phyloP scores from a whole-genome alignment of 1,140 invertebrate genomes.

The Heliconius melpomene region DNA sequence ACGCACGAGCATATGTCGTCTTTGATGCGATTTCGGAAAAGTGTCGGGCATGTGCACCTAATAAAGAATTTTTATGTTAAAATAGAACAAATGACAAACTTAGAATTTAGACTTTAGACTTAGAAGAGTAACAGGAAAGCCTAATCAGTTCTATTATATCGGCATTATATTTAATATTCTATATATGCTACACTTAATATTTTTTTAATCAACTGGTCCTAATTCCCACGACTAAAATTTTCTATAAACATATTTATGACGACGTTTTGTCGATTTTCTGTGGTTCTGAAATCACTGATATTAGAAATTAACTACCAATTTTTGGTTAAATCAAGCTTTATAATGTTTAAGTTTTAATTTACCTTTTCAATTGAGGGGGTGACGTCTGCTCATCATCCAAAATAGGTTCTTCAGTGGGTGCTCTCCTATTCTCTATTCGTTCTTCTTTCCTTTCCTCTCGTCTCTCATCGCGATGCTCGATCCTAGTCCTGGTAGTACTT shows the following conservation, averaged over 20 bases:
- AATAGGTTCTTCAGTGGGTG: constrained; percentile 54
- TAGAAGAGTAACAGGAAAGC: too few relatives aligned
- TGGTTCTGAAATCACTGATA: too few relatives aligned
- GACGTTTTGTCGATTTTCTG: too few relatives aligned
- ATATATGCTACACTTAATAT: too few relatives aligned
- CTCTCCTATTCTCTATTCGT: constrained; percentile 44
- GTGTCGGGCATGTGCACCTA: constrained; percentile 88
- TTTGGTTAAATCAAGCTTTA: too few relatives aligned
- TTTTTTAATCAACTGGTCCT: too few relatives aligned
- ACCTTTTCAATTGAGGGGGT: constrained; percentile 65
- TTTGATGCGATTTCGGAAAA: constrained; percentile 83
- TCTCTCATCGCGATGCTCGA: constrained; percentile 37
- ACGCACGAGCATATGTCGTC: constrained; percentile 85
- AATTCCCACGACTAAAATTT: too few relatives aligned
- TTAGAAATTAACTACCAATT: too few relatives aligned
- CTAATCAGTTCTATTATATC: too few relatives aligned
- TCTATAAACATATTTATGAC: too few relatives aligned
- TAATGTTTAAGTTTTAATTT: neutral
- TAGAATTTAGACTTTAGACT: too few relatives aligned
- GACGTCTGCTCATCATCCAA: constrained; percentile 56
- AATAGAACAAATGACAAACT: neutral
- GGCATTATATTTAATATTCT: too few relatives aligned
- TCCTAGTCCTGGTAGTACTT: constrained; percentile 44
- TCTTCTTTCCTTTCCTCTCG: constrained; percentile 29
- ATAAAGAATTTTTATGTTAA: neutral